Conservation (phyloP, 2,888 invertebrate genomes). For the Drosophila mulleri region DNA sequence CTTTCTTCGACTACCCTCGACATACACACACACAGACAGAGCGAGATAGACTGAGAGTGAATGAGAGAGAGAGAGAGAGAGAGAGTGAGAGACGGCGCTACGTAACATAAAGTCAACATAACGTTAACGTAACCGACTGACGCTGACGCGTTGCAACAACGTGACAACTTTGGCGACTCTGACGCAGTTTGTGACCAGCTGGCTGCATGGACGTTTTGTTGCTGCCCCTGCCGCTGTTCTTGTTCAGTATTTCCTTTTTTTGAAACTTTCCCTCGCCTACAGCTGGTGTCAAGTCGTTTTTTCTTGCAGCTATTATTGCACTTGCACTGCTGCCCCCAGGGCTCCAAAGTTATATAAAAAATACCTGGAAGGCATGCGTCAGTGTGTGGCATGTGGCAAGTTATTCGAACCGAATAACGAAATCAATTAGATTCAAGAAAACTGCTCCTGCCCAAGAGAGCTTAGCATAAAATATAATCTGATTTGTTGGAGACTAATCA, state of each 20-base stretch:
- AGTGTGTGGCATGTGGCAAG: conserved; percentile 28
- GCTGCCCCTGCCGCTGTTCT: background rate
- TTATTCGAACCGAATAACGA: conserved; percentile 8
- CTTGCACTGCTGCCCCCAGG: conserved; percentile 42
- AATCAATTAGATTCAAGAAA: conserved; percentile 24
- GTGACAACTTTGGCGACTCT: conserved; percentile 55
- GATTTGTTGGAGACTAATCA: too few relatives aligned
- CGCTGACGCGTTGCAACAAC: conserved; percentile 57
- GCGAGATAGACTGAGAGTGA: background rate
- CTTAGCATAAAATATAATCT: background rate
- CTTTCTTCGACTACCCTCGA: conserved; percentile 63
- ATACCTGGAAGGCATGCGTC: background rate
- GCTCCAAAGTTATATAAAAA: conserved; percentile 36
- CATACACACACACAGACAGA: background rate
- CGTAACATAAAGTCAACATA: conserved; percentile 51
- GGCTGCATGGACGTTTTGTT: conserved; percentile 41
- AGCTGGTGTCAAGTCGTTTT: conserved; percentile 16
- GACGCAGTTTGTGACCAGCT: conserved; percentile 58
- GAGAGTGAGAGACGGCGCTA: conserved; percentile 18
- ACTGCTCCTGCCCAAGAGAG: background rate
- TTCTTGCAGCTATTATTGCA: conserved; percentile 20
- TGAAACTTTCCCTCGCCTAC: conserved; percentile 3
- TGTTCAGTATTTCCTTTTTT: background rate
- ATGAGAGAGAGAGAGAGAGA: background rate
- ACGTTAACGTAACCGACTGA: conserved; percentile 55